Conservation (phyloP, 2,888 invertebrate species). For the Lycia hirtaria region DNA sequence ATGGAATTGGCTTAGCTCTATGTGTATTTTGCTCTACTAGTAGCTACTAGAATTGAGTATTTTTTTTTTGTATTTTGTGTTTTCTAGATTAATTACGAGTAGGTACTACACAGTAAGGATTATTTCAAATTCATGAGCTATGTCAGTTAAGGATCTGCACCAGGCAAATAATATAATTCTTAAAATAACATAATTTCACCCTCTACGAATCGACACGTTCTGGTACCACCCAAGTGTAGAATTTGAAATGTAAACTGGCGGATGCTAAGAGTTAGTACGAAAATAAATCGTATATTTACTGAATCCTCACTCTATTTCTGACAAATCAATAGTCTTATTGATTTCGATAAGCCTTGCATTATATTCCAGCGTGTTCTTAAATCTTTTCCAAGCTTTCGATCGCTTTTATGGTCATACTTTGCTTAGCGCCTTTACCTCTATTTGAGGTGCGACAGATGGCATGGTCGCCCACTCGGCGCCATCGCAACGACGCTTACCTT, state of each 20-base stretch:
- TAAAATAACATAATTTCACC: too few species aligned
- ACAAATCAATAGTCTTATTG: not conserved
- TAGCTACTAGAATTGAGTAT: too few species aligned
- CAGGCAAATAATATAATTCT: too few species aligned
- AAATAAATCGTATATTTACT: not conserved
- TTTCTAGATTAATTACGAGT: too few species aligned
- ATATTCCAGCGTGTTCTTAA: not conserved
- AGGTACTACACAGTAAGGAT: too few species aligned
- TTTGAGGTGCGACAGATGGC: constrained; percentile 69
- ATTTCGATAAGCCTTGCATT: not conserved
- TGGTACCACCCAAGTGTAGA: constrained; percentile 7
- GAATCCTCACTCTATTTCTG: constrained; percentile 1
- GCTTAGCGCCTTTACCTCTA: constrained; percentile 51
- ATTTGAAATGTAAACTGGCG: not conserved
- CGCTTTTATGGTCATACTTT: constrained; percentile 32
- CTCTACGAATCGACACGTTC: not conserved
- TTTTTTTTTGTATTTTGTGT: too few species aligned
- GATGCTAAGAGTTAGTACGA: not conserved
- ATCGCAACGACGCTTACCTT: constrained; percentile 47
- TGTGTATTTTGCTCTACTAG: too few species aligned
- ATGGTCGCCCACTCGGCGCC: constrained; percentile 72
- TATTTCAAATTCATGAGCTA: too few species aligned
- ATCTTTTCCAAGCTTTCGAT: not conserved
- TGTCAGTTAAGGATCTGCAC: too few species aligned
- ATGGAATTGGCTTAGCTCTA: too few species aligned